phyloP scores from a whole-genome alignment of 2,888 invertebrate species.

The Sympetrum striolatum region DNA sequence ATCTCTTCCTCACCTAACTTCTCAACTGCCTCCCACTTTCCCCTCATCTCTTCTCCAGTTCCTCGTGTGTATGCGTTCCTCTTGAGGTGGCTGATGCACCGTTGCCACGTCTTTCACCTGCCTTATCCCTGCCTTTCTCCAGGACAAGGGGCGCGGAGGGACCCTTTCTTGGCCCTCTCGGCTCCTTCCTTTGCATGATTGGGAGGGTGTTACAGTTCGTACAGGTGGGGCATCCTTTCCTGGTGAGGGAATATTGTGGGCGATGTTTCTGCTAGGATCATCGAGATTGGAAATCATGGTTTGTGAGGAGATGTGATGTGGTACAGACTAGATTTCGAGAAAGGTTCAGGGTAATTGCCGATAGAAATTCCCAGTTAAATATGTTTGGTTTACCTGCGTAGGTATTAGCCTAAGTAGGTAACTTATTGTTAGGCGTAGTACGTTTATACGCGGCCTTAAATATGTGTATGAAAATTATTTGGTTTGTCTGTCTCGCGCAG shows the following conservation, averaged over 20 bases:
- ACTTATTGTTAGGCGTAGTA: no score
- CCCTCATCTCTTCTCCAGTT: background rate
- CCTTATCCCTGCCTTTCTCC: background rate
- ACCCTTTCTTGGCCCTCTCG: background rate
- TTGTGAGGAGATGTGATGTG: background rate
- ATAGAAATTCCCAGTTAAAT: background rate
- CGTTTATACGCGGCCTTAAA: no score
- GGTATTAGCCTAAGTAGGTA: no score
- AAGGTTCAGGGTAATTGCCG: background rate
- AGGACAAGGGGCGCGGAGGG: no score
- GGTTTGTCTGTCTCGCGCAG: no score
- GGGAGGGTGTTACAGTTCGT: background rate
- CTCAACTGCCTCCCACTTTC: background rate
- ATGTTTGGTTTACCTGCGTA: no score
- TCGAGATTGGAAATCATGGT: background rate
- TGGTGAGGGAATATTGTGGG: no score
- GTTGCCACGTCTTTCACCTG: background rate
- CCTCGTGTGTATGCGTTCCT: conserved; percentile 25
- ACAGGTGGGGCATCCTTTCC: background rate
- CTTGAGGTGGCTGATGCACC: conserved; percentile 15
- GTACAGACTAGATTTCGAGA: background rate
- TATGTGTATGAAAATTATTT: no score
- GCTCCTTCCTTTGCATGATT: background rate
- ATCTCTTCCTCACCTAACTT: background rate
- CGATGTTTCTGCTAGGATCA: no score